These are phyloP conservation scores for Sitta carolinensis DNA, from an alignment of 2,797 vertebrate genomes.

Conservation along the genomic window DNA sequence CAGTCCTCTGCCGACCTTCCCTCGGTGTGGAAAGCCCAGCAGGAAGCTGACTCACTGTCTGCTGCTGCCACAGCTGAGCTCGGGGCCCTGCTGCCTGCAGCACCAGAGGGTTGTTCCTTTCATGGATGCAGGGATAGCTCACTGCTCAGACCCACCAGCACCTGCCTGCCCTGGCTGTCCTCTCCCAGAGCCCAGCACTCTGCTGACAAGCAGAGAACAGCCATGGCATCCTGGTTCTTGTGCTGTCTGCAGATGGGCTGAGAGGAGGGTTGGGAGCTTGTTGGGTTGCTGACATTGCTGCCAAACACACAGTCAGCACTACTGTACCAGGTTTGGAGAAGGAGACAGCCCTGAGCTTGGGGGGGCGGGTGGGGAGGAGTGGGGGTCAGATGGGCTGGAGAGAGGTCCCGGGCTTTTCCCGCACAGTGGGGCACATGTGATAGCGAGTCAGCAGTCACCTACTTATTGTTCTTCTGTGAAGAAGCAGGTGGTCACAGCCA, in stretches of 20 bases:
- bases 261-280: background rate
- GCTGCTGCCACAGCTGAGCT: background rate
- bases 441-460: background rate
- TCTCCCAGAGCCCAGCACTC: background rate
- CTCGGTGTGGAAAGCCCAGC: slow-evolving; percentile 5
- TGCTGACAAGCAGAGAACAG: background rate
- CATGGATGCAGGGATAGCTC: background rate
- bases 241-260: background rate
- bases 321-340: background rate
- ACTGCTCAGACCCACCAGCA: background rate
- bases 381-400: background rate
- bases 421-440: accelerated
- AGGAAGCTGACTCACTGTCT: slow-evolving; percentile 65
- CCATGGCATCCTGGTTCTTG: background rate
- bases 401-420: background rate
- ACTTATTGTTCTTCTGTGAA: background rate
- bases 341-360: accelerated
- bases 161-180: background rate
- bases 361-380: background rate
- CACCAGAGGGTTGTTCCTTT: background rate
- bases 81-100: background rate
- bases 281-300: accelerated
- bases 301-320: accelerated
- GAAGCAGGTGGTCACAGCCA: background rate
- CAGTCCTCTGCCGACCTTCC: slow-evolving; percentile 13